A percentile compares a stretch with the other conserved stretches of the same genome.
Evolutionary conservation across 2,888 invertebrate species (phyloP).

Genomic region (Caenorhabditis plicata): DNA sequence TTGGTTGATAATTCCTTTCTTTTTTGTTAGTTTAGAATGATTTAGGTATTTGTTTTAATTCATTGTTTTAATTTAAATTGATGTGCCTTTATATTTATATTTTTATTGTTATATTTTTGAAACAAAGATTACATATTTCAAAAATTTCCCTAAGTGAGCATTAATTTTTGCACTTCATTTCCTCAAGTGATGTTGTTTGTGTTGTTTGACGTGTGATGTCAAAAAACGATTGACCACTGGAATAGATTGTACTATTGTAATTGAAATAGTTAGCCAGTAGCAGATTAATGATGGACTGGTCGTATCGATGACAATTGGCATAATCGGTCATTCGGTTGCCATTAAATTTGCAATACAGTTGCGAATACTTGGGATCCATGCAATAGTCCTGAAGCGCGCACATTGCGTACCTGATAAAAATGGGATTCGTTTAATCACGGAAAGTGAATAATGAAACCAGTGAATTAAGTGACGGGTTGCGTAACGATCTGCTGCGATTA

Average conservation of each 20-base stretch:
- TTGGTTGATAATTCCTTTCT: too few species aligned
- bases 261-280: constrained; percentile 66
- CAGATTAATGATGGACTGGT: constrained; percentile 67
- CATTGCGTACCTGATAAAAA: constrained; percentile 50
- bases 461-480: background rate
- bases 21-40: constrained; percentile 1
- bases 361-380: constrained; percentile 60
- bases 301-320: constrained; percentile 62
- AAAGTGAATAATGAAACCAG: background rate
- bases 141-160: too few species aligned
- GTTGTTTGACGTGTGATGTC: too few species aligned
- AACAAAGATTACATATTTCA: too few species aligned
- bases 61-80: too few species aligned
- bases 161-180: too few species aligned
- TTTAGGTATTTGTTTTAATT: background rate
- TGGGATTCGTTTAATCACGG: background rate
- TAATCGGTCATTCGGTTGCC: constrained; percentile 39
- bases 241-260: too few species aligned
- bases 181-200: too few species aligned
- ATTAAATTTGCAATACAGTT: constrained; percentile 16
- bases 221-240: too few species aligned
- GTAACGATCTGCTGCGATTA: background rate
- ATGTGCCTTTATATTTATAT: too few species aligned
- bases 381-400: constrained; percentile 66
- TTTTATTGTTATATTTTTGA: too few species aligned